Conservation (phyloP, 2,113 vertebrate species). For the Macquaria ambigua region DNA sequence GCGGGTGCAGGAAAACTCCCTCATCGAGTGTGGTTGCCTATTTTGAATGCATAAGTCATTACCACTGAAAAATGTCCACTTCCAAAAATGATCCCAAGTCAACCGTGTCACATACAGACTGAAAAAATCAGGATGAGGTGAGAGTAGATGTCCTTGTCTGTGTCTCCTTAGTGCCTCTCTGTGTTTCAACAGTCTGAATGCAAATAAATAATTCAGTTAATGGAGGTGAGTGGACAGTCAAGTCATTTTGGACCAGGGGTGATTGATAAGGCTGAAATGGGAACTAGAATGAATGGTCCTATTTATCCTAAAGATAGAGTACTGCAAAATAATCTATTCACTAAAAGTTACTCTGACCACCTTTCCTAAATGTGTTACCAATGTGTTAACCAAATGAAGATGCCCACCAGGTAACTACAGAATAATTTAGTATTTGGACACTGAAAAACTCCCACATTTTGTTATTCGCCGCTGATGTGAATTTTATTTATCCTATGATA, state of each 20-base stretch:
- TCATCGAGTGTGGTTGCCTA: background rate
- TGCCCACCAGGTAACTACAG: background rate
- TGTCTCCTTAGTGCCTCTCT: conserved; percentile 28
- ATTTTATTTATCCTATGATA: background rate
- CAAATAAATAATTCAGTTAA: conserved; percentile 70
- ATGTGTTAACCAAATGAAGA: background rate
- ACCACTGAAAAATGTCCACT: background rate
- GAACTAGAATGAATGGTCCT: conserved; percentile 12
- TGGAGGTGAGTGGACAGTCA: conserved; percentile 46
- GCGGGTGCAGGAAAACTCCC: background rate
- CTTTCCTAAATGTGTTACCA: background rate
- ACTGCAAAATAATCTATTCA: background rate
- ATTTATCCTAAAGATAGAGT: background rate
- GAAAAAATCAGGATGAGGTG: background rate
- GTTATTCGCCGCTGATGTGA: background rate
- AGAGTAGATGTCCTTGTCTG: conserved; percentile 33
- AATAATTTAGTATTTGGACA: background rate
- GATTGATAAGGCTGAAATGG: conserved; percentile 32
- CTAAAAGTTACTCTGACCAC: background rate
- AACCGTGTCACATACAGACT: background rate
- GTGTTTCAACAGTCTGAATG: conserved; percentile 17
- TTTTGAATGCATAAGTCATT: background rate
- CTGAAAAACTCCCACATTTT: background rate
- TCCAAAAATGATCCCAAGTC: background rate
- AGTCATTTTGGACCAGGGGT: conserved; percentile 26